These are phyloP conservation scores for Rynchops niger DNA, from an alignment of 2,113 vertebrate species.

Conservation along the genomic window DNA sequence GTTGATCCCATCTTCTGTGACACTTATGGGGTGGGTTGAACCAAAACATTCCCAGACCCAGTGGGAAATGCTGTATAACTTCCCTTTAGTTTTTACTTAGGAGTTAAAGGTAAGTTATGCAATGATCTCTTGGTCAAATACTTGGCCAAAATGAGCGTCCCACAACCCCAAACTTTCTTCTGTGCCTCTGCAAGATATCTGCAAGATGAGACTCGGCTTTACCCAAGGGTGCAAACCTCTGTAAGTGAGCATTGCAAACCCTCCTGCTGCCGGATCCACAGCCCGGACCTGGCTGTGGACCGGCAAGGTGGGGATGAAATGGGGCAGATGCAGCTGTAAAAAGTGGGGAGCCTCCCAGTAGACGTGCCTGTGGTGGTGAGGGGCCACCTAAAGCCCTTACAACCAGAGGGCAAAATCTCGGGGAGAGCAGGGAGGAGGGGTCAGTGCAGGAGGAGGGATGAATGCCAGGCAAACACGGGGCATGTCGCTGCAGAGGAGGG, in stretches of 20 bases:
- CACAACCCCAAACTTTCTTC: neutral
- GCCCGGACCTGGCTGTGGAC: neutral
- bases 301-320: neutral
- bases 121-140: neutral
- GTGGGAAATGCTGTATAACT: neutral
- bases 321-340: neutral
- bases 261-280: neutral
- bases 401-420: neutral
- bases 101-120: neutral
- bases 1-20: neutral
- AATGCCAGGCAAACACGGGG: neutral
- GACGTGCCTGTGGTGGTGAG: too few species aligned
- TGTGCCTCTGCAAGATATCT: neutral
- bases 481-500: neutral
- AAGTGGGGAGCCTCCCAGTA: neutral
- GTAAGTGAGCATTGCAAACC: neutral
- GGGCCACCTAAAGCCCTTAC: neutral
- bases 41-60: neutral
- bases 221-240: neutral
- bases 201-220: neutral
- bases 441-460: neutral
- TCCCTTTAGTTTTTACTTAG: neutral
- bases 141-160: neutral
- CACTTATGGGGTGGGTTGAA: neutral
- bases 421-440: neutral